Evolutionary conservation across 2,113 vertebrate genomes (phyloP), one percentile per base, ranked within the genome.

Genomic region (Caranx melampygus): DNA sequence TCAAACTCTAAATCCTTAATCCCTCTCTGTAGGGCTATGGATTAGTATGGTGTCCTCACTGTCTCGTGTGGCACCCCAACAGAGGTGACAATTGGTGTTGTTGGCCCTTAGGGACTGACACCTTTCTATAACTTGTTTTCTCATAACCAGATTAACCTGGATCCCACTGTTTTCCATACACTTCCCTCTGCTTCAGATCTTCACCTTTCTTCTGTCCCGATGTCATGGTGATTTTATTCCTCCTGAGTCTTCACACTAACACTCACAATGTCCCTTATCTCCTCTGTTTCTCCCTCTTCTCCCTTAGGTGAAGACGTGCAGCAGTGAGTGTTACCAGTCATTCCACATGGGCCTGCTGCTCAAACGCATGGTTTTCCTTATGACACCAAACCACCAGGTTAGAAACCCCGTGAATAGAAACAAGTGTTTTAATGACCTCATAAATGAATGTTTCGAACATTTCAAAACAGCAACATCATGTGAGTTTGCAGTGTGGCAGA

Each of bases 351-450:
- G 94, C 33, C 55, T 95, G 62, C 93, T 99, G 12, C 89, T 99
- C 44, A 95, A 91, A 75, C 95, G 98, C 11, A 94, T 99, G 92
- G 90, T 98, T 63, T 99, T 98, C 86, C 91, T 99, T 66, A 96
- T 98, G 97, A 95, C 96, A 2, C 93, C 96, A 6, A 87, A 92
- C 55, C 96, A 99, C 31, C 98, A 99, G 97, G 98, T 94, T 92
- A 94, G 94, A 80, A 67, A 63, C 8, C 2, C 4, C 1, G 16
- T 26, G 26, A 26, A 26, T 26, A 26, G 8, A 3, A 75, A 37
- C 35, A 40, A 26, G 65, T 7, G 2, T 63, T 5, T 31, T 57
- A 4, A 57, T 57, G 55, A 33, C 31, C 15, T 18, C n/a, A 13
- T 54, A 9, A 55, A 55, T 13, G 26, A 26, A 4, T 26, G 26